Percentiles rank a stretch among this genome's conserved stretches.
These are phyloP conservation scores for Gallinago solitaria DNA, from an alignment of 2,797 vertebrate genomes.

Conservation along the genomic window DNA sequence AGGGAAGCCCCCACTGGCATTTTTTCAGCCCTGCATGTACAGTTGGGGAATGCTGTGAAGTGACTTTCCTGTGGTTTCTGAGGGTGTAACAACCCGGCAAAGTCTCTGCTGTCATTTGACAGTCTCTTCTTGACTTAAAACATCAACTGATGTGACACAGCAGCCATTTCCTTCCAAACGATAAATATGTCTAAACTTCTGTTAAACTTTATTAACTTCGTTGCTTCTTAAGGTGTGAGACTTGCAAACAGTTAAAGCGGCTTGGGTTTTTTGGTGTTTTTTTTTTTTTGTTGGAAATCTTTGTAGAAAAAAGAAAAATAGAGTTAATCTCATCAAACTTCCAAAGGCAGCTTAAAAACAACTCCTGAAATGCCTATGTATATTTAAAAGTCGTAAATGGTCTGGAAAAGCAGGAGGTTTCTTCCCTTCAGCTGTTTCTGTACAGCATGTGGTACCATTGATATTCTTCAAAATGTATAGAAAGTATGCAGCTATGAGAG, in stretches of 20 bases:
- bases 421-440: neutral
- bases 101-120: neutral
- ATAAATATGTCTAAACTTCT: neutral
- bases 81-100: neutral
- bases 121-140: neutral
- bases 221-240: neutral
- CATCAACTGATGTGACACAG: neutral
- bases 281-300: neutral
- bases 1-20: neutral
- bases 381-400: neutral
- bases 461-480: neutral
- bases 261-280: no score
- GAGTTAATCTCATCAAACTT: neutral
- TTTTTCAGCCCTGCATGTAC: accelerated
- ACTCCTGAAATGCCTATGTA: neutral
- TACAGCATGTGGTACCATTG: neutral
- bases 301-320: neutral
- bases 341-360: neutral
- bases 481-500: neutral
- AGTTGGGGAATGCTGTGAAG: neutral
- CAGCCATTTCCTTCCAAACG: neutral
- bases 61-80: neutral
- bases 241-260: neutral
- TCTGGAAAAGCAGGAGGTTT: neutral
- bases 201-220: neutral